Evolutionary conservation across 2,888 invertebrate genomes (phyloP).

Genomic region (Dryococelus australis): DNA sequence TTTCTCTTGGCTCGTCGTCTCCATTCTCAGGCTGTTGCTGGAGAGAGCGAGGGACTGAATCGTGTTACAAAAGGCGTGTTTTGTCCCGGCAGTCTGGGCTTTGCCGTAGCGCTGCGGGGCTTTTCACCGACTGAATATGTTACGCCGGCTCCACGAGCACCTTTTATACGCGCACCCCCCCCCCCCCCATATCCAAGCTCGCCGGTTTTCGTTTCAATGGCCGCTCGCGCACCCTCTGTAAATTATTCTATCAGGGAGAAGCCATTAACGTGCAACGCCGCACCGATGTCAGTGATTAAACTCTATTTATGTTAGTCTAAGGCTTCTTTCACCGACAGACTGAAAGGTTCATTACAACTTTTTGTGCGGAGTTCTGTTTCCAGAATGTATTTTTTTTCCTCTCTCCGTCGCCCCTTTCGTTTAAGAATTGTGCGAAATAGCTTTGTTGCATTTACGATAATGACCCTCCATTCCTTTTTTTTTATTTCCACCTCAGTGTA

Average conservation of each 20-base stretch:
- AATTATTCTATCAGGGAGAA: constrained; percentile 11
- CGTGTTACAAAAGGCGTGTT: neutral
- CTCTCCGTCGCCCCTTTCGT: neutral
- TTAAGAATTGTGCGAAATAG: neutral
- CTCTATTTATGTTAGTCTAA: constrained; percentile 3
- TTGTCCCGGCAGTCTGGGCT: neutral
- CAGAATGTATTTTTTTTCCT: neutral
- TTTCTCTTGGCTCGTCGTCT: neutral
- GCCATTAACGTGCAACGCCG: neutral
- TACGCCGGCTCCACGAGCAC: neutral
- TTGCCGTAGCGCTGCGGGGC: neutral
- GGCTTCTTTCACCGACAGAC: neutral
- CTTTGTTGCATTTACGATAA: neutral
- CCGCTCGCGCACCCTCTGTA: neutral
- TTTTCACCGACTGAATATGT: neutral
- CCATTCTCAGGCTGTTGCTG: neutral
- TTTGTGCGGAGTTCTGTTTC: neutral
- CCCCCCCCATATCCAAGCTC: neutral
- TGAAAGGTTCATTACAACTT: constrained; percentile 10
- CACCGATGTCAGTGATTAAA: neutral
- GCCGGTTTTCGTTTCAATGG: neutral
- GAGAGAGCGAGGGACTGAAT: neutral
- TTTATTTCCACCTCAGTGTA: neutral
- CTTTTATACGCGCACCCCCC: neutral
- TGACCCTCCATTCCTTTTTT: neutral